A percentile compares a stretch with the other conserved stretches of the same genome.
Conservation (phyloP, 2,113 vertebrate genomes). For the Ophthalmolycus amberensis region DNA sequence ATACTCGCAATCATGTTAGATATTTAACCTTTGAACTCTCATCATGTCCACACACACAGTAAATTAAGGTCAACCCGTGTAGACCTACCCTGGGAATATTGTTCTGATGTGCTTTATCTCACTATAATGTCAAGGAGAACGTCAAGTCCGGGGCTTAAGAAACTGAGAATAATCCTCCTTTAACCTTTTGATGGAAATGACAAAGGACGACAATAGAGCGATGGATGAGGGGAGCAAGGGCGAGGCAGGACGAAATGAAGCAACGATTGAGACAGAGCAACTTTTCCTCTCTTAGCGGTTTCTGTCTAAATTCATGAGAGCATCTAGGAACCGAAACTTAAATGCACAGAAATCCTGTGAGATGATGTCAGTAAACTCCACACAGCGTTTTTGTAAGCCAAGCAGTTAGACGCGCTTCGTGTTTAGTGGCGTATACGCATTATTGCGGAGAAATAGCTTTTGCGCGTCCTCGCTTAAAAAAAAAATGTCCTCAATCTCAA, state of each 20-base stretch:
- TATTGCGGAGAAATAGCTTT: neutral
- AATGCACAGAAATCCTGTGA: neutral
- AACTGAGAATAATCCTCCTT: conserved; percentile 37
- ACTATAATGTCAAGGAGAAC: conserved; percentile 22
- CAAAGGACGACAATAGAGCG: neutral
- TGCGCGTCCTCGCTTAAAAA: neutral
- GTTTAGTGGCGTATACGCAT: neutral
- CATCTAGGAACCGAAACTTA: neutral
- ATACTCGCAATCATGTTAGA: conserved; percentile 38
- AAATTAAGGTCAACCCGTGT: conserved; percentile 25
- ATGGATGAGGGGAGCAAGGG: neutral
- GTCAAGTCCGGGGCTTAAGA: conserved; percentile 28
- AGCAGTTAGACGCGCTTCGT: neutral
- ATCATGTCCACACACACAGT: neutral
- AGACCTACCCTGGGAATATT: conserved; percentile 6
- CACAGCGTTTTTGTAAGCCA: neutral
- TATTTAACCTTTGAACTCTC: conserved; percentile 55
- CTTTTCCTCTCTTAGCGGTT: neutral
- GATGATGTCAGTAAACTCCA: neutral
- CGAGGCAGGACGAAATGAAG: neutral
- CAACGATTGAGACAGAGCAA: neutral
- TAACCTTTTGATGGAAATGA: conserved; percentile 41
- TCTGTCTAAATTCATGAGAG: neutral
- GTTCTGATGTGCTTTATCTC: conserved; percentile 17
- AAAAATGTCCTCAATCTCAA: neutral